These are phyloP conservation scores for Amitus sp. DNA, from an alignment of 2,888 invertebrate species.

Conservation along the genomic window DNA sequence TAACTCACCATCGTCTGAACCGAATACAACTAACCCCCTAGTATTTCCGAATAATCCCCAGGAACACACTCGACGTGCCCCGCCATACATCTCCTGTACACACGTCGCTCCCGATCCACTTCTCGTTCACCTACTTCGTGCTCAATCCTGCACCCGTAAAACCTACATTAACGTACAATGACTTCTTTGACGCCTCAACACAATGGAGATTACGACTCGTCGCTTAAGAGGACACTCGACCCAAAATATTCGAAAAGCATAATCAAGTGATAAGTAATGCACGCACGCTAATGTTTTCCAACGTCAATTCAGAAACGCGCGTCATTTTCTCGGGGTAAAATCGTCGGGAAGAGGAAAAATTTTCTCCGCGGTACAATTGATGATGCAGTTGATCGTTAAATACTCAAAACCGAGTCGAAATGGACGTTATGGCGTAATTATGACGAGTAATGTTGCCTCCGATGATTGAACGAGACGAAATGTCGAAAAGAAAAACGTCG, in stretches of 20 bases:
- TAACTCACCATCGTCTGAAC: constrained; percentile 62
- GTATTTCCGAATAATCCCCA: constrained; percentile 59
- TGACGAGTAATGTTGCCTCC: no score
- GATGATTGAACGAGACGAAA: no score
- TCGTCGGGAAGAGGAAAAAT: no score
- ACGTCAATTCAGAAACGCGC: no score
- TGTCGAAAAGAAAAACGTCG: no score
- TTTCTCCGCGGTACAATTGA: no score
- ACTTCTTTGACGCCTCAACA: neutral
- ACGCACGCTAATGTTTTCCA: no score
- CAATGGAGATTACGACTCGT: neutral
- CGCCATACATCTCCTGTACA: constrained; percentile 43
- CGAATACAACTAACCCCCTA: constrained; percentile 41
- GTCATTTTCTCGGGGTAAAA: no score
- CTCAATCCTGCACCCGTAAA: constrained; percentile 20
- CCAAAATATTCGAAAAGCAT: neutral
- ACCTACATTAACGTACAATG: constrained; percentile 11
- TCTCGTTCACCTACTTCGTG: constrained; percentile 50
- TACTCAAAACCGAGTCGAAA: no score
- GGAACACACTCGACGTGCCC: constrained; percentile 50
- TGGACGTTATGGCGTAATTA: no score
- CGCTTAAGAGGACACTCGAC: neutral
- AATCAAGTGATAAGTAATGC: no score
- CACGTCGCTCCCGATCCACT: constrained; percentile 51
- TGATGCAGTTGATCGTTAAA: no score